Conservation (phyloP, 2,113 vertebrate species). For the Apodemus speciosus region DNA sequence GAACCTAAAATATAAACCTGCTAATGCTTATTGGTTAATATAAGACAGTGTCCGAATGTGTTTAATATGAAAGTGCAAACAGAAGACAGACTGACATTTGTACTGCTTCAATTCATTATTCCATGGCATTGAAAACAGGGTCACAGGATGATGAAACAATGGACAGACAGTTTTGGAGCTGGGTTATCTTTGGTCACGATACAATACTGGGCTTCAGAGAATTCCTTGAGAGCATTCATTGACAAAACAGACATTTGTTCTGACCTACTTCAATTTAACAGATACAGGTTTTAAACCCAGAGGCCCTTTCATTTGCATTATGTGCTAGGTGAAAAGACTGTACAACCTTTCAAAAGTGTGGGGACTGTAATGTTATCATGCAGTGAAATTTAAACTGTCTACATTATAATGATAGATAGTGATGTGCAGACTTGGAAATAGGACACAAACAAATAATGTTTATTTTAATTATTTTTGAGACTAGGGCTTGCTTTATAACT, state of each 20-base stretch:
- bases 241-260: conserved; percentile 44
- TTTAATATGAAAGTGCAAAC: conserved; percentile 22
- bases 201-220: conserved; percentile 21
- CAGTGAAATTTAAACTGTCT: conserved; percentile 44
- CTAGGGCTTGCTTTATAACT: not conserved
- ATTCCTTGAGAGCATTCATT: conserved; percentile 26
- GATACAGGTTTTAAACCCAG: conserved; percentile 45
- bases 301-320: conserved; percentile 17
- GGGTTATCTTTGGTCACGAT: conserved; percentile 29
- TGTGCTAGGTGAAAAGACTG: conserved; percentile 27
- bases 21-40: conserved; percentile 33
- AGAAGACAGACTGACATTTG: conserved; percentile 32
- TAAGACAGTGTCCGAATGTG: not conserved
- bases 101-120: conserved; percentile 44
- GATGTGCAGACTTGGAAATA: conserved; percentile 19
- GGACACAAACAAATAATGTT: not conserved
- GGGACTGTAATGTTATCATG: conserved; percentile 28
- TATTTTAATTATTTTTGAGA: not conserved
- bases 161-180: conserved; percentile 20
- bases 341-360: conserved; percentile 17
- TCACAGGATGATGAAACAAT: conserved; percentile 21
- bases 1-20: not conserved
- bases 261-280: conserved; percentile 3
- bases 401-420: conserved; percentile 31
- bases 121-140: conserved; percentile 31